Conservation (phyloP, 2,888 invertebrate genomes). For the Saturnia japonica region DNA sequence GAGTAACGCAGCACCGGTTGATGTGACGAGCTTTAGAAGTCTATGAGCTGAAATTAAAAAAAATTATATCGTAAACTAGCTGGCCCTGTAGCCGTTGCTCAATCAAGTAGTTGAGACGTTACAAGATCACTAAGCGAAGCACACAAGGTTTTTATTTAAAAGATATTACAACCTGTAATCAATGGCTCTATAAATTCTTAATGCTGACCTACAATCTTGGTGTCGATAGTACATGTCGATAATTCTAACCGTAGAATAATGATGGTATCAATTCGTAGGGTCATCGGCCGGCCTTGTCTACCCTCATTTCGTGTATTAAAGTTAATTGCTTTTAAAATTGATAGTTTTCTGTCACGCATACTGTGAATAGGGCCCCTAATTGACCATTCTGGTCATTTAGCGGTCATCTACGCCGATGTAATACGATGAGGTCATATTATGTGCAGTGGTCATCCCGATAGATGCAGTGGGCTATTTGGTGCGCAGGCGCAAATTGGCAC, state of each 20-base stretch:
- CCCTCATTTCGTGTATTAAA: conserved; percentile 53
- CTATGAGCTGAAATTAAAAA: no score
- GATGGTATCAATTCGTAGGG: conserved; percentile 46
- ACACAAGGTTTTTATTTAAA: no score
- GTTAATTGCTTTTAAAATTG: conserved; percentile 64
- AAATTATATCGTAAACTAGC: not conserved
- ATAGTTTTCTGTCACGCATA: conserved; percentile 65
- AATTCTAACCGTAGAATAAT: conserved; percentile 35
- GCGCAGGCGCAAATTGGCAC: conserved; percentile 61
- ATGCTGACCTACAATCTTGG: not conserved
- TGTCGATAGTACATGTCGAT: not conserved
- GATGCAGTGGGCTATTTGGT: conserved; percentile 46
- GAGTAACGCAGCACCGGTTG: no score
- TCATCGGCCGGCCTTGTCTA: conserved; percentile 67
- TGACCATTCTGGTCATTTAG: conserved; percentile 38
- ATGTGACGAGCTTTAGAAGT: no score
- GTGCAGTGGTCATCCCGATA: conserved; percentile 54
- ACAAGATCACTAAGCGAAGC: no score
- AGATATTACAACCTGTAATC: not conserved
- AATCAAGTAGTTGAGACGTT: no score
- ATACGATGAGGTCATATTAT: conserved; percentile 65
- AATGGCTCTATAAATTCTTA: not conserved
- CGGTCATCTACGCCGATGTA: conserved; percentile 47
- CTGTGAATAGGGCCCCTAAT: conserved; percentile 33
- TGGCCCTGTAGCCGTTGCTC: no score